Evolutionary conservation across 2,113 vertebrate genomes (phyloP), one percentile per base, ranked within the genome.

Genomic region (Camelus dromedarius): DNA sequence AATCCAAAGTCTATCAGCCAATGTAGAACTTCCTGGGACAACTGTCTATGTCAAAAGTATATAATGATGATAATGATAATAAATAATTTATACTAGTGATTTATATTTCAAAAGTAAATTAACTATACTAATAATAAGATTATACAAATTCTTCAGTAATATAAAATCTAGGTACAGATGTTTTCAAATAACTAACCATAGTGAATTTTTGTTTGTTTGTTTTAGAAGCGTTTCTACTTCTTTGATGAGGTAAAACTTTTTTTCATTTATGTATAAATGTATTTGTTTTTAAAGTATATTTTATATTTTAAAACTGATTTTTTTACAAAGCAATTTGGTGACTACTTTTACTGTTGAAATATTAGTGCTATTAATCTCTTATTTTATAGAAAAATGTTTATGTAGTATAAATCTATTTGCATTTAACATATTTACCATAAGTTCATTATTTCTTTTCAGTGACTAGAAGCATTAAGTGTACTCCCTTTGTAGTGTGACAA

Each of bases 161-260:
- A 69, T 64, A 11, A 89, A 85, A 72, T 73, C 3, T 69, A 4
- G 11, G 32, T 58, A 62, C 6, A 86, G 10, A 26, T 10, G 32
- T 76, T 81, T 69, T 92, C 20, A 91, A 86, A 35, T 88, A 79
- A 94, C 67, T 62, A 84, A 64, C 35, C 14, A 76, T 42, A 85
- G 12, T 88, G 35, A 85, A 82, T 73, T 87, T 87, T 64, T 92
- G 89, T 84, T 82, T 46, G 4, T 91, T 86, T 85, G 22, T 96
- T 96, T 92, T 82, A 97, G 88, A 95, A 35, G 52, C 35, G 2
- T 16, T 79, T 89, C 19, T 46, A 86, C 32, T 86, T 97, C 88
- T 28, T 28, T 89, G 19, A 24, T 42, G 67, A 95, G 91, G 88
- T 97, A 77, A 96, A 95, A 56, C 15, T 8, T 46, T 86, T 93